Evolutionary conservation across 2,113 vertebrate species (phyloP), one percentile per base, ranked within the genome.

Genomic region (Ciconia boyciana): DNA sequence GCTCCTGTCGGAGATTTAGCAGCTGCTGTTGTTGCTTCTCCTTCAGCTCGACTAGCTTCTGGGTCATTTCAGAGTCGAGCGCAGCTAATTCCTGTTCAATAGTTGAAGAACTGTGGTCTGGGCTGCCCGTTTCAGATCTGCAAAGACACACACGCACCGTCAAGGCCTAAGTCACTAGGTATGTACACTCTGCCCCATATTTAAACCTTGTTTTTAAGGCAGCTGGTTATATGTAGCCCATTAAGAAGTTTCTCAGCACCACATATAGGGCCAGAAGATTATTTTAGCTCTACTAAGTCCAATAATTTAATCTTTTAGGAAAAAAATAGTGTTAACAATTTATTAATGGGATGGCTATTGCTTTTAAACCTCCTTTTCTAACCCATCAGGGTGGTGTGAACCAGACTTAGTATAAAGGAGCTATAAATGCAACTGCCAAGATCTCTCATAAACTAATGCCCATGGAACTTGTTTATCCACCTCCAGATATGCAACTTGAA

Each of bases 21-120:
- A 99, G 98, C 96, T 99, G 99, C 72, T 99, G 98, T 76, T 99
- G 99, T 77, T 99, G 99, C 95, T 99, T 99, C 93, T 99, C 99
- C 97, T 99, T 99, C 89, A 99, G 97, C 91, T 99, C 99, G 3
- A 98, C 95, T 4, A 99, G 97, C 93, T 98, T 99, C 94, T 98
- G 99, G 66, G 94, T 98, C 97, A 99, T 99, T 94, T 99, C 99
- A 2, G 99, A 98, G 83, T 99, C 99, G 17, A 99, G 97, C 1
- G 98, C 98, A 43, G 98, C 96, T 77, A 99, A 97, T 34, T 99
- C 99, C 95, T 99, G 99, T 87, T 99, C 99, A 89, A 99, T 97
- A 13, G 98, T 96, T 3, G 98, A 98, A 58, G 98, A 98, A 19
- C 97, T 98, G 20, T 99, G 98, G 52, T 99, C 99, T 4, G 99